These are phyloP conservation scores for Sipha maydis DNA, from an alignment of 2,888 invertebrate species.

Conservation along the genomic window DNA sequence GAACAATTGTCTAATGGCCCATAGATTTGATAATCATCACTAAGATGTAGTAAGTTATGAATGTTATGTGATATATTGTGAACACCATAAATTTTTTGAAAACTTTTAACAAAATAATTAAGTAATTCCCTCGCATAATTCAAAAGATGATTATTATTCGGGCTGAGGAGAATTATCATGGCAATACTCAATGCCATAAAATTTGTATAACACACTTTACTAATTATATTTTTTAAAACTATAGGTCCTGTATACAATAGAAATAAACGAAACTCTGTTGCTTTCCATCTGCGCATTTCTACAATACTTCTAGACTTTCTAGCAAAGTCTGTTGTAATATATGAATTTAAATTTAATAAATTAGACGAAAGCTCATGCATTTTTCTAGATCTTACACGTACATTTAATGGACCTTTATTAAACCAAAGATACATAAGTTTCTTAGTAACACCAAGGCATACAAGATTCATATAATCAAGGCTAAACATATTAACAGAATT, in stretches of 20 bases:
- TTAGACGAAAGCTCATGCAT: background rate
- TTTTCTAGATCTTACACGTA: background rate
- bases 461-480: background rate
- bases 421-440: background rate
- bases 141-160: background rate
- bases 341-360: background rate
- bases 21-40: too few species aligned
- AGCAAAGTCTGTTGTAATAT: background rate
- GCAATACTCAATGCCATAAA: background rate
- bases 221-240: background rate
- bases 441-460: too few species aligned
- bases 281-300: background rate
- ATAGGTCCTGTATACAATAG: too few species aligned
- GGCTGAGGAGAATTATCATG: background rate
- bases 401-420: background rate
- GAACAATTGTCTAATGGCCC: too few species aligned
- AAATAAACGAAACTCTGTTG: constrained; percentile 9
- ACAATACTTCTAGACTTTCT: background rate
- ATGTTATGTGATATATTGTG: background rate
- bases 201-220: background rate
- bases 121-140: background rate
- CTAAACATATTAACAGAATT: too few species aligned
- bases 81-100: background rate
- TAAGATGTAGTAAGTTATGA: background rate
- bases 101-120: too few species aligned